Base-by-base conservation (phyloP, 2,888 invertebrate species). In the Dryobotodes eremita region DNA sequence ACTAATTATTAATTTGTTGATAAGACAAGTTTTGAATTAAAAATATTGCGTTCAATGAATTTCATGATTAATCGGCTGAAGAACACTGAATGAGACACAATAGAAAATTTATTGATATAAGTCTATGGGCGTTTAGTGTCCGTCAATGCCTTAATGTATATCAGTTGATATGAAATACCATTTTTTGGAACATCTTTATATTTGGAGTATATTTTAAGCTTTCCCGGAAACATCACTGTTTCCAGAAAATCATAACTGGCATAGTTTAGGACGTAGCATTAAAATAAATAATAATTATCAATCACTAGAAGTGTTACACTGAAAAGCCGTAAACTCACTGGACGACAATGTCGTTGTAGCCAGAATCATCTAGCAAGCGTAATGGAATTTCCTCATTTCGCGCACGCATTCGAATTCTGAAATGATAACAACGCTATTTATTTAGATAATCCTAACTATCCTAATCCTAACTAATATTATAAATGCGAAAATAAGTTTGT, bases 1-100 rank as follows among this genome's bases (percentile, higher is more conserved):
- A 77, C 53, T 70, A 68, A 79, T 77, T 69, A 74, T 66, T 53
- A 70, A 68, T 68, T 71, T 53, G 50, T 62, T 81, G 2, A 15
- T 76, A n/a, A 31, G 20, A 65, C 6, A n/a, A 66, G 31, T 71
- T 71, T 55, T n/a, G 11, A 55, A 53, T 26, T 15, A 55, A 66
- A 50, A 61, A 46, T n/a, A 65, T 66, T 31, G 20, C 48, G 1
- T 17, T 15, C 55, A 23, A 10, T 13, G 36, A 48, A 15, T 71
- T 75, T 65, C 3, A 17, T 42, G 15, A 53, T 36, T 31, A 23
- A 46, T 62, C 11, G 2, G 11, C 6, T 13, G 36, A 62, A 62
- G 23, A 5, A 23, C 36, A 36, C 23, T 36, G 23, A 36, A 62
- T 36, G 2, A 36, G 23, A 23, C 13, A 13, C 23, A 23, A 23